A percentile compares a stretch with the other conserved stretches of the same genome.
These are phyloP conservation scores for Ctenodactylus gundi DNA, from an alignment of 2,113 vertebrate genomes.

Conservation along the genomic window DNA sequence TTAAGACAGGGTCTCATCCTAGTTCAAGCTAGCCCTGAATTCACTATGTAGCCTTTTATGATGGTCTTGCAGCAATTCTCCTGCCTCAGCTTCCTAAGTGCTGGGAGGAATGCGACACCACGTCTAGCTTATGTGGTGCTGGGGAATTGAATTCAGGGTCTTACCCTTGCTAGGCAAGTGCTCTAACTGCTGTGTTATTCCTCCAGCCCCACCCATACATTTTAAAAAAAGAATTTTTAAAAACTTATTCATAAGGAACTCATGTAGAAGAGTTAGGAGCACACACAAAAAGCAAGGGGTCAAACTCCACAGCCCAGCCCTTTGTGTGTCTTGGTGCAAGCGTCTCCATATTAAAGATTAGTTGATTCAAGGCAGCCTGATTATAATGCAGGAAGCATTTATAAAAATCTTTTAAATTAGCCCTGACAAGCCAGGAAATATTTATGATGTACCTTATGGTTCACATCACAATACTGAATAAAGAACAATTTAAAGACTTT, in stretches of 20 bases:
- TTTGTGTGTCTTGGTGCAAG: background rate
- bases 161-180: no score
- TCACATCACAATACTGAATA: background rate
- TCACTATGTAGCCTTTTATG: no score
- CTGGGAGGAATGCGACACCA: no score
- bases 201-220: no score
- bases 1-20: no score
- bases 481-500: constrained; percentile 41
- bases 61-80: no score
- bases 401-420: constrained; percentile 39
- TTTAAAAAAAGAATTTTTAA: background rate
- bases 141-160: no score
- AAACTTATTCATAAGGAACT: constrained; percentile 33
- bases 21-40: no score
- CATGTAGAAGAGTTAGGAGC: background rate
- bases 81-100: no score
- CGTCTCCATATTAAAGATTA: background rate
- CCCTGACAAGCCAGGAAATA: constrained; percentile 8
- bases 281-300: constrained; percentile 5
- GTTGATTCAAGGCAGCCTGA: background rate
- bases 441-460: background rate
- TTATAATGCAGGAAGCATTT: background rate
- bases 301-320: background rate
- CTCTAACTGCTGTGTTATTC: no score
- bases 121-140: no score